Conservation (phyloP, 2,113 vertebrate genomes). For the Dasyornis broadbenti region DNA sequence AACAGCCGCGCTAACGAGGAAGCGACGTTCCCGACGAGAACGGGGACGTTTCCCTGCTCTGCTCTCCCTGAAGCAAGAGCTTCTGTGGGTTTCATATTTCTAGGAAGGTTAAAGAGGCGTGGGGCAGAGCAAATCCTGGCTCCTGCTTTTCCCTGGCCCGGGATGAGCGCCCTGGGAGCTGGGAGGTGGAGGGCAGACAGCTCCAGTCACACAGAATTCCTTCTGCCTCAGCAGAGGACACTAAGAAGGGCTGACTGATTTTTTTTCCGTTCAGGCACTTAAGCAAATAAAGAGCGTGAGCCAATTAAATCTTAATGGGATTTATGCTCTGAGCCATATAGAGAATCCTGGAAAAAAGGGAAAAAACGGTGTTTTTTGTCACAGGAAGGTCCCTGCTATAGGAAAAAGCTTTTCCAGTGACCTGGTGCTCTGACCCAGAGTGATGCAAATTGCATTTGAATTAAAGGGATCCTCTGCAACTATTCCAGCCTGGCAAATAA, state of each 20-base stretch:
- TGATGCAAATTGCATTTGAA: not conserved
- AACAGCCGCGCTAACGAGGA: not conserved
- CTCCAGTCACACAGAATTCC: not conserved
- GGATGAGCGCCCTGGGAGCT: not conserved
- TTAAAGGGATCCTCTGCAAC: not conserved
- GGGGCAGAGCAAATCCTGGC: not conserved
- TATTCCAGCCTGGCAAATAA: not conserved
- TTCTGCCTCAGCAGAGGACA: not conserved
- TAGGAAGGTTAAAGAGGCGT: not conserved
- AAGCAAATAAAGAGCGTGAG: not conserved
- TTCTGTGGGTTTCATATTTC: not conserved
- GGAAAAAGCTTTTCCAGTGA: not conserved
- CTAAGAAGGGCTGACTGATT: not conserved
- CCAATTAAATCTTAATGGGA: conserved; percentile 8
- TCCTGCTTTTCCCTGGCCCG: accelerated
- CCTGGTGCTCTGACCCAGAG: not conserved
- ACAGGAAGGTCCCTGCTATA: not conserved
- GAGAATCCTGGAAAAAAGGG: not conserved
- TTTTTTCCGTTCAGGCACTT: not conserved
- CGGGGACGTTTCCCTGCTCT: not conserved
- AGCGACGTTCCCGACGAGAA: not conserved
- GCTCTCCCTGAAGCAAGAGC: not conserved
- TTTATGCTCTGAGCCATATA: not conserved
- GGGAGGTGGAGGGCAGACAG: not conserved
- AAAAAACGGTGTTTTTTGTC: too few species aligned